These are phyloP conservation scores for Fundulus diaphanus DNA, from an alignment of 2,797 vertebrate genomes.

Conservation along the genomic window DNA sequence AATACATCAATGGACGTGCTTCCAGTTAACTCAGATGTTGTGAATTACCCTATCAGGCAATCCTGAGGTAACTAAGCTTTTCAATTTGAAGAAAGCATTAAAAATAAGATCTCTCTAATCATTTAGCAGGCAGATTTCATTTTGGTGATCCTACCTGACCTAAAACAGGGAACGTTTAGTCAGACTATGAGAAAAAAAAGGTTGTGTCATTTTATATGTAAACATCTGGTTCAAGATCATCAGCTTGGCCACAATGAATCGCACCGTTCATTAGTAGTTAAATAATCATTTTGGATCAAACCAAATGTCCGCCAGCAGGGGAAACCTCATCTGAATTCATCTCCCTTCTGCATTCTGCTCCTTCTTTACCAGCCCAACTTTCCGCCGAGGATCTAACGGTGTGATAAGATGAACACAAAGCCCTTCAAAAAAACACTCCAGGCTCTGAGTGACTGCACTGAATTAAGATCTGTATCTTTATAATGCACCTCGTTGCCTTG, in stretches of 20 bases:
- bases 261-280: neutral
- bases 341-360: neutral
- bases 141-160: too few relatives aligned
- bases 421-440: constrained; percentile 29
- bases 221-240: neutral
- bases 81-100: too few relatives aligned
- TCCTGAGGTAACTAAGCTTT: too few relatives aligned
- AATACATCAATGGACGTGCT: too few relatives aligned
- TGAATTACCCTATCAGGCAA: too few relatives aligned
- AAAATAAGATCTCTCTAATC: too few relatives aligned
- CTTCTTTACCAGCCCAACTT: constrained; percentile 24
- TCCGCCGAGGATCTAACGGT: constrained; percentile 48
- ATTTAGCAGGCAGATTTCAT: too few relatives aligned
- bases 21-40: too few relatives aligned
- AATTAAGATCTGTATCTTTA: constrained; percentile 69
- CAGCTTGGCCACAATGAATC: constrained; percentile 2
- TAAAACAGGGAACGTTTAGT: too few relatives aligned
- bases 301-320: neutral
- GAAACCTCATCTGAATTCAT: neutral
- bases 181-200: too few relatives aligned
- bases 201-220: neutral
- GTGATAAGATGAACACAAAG: constrained; percentile 62
- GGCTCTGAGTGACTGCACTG: constrained; percentile 63
- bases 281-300: constrained; percentile 1
- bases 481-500: constrained; percentile 52